Evolutionary conservation across 2,113 vertebrate species (phyloP), one percentile per base, ranked within the genome.

Genomic region (Peromyscus californicus): DNA sequence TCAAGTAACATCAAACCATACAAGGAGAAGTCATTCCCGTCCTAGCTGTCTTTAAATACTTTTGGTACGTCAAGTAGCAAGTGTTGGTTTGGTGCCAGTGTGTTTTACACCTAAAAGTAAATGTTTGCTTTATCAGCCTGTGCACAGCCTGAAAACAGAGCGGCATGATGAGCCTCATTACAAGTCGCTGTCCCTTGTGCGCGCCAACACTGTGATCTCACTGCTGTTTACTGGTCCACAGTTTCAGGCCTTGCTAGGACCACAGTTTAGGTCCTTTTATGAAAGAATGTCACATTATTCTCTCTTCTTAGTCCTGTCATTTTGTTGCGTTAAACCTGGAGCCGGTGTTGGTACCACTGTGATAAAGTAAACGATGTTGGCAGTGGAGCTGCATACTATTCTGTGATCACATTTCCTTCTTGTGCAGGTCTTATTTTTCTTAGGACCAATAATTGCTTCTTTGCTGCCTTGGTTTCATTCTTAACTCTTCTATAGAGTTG

Each of bases 31-130:
- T 67, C 78, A 63, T 63, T 85, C 54, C 24, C 57, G 33, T 24
- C 92, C 69, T 24, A n/a, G 31, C 45, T 45, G 4, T 85, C 72
- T 96, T 96, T 96, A 51, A 80, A 61, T 80, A 48, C 61, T 22
- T 76, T 48, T 5, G 45, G 45, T 5, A 39, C 29, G 36, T 88
- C 48, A 57, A 72, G 67, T n/a, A 57, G 48, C 48, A 57, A 88
- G 48, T 16, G 7, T 57, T 88, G 45, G 45, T 70, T 57, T 54
- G 21, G 51, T 54, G 67, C 67, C 67, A 72, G 45, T 0, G 13
- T 70, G 22, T 54, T n/a, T 67, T 36, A 72, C 31, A 39, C 48
- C 67, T 39, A 57, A n/a, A 57, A 72, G 45, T 54, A 54, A 54
- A 57, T 17, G 6, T 57, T 88, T 69, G 7, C 7, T 88, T 72